Evolutionary conservation across 1,140 invertebrate species (phyloP).

Genomic region (Latrodectus geometricus): DNA sequence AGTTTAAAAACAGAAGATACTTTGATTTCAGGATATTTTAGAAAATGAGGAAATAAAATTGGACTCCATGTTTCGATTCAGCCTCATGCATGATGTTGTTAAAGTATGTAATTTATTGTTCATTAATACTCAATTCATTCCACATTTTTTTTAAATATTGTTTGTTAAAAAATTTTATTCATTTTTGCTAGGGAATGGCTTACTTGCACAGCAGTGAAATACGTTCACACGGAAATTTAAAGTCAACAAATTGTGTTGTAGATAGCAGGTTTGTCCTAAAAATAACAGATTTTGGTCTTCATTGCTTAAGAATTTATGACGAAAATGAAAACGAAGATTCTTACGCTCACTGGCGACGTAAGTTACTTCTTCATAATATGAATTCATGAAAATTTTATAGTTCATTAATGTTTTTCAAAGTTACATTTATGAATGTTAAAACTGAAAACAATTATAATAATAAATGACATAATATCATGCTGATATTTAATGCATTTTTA

Average conservation of each 20-base stretch:
- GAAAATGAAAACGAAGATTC: constrained; percentile 68
- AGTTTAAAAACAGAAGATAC: too few species aligned
- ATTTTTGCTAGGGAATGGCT: constrained; percentile 77
- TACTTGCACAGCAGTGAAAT: constrained; percentile 92
- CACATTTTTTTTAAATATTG: not conserved
- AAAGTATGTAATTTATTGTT: constrained; percentile 27
- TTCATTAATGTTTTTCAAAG: not conserved
- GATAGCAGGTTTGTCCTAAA: constrained; percentile 95
- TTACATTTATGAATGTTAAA: not conserved
- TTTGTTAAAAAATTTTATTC: not conserved
- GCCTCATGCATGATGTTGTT: constrained; percentile 85
- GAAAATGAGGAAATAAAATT: constrained; percentile 97
- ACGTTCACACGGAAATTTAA: constrained; percentile 94
- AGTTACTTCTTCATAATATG: constrained; percentile 43
- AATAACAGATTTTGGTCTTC: constrained; percentile 93
- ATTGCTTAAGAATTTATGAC: constrained; percentile 80
- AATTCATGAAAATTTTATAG: not conserved
- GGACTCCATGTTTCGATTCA: constrained; percentile 94
- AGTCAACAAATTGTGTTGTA: constrained; percentile 93
- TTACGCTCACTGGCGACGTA: constrained; percentile 76
- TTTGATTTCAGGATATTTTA: constrained; percentile 80
- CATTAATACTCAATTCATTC: not conserved
- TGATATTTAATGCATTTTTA: not conserved
- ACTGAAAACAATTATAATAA: too few species aligned
- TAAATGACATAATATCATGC: not conserved